A percentile compares a stretch with the other conserved stretches of the same genome.
These are phyloP conservation scores for Ophioninae sp. DNA, from an alignment of 2,888 invertebrate genomes.

Conservation along the genomic window DNA sequence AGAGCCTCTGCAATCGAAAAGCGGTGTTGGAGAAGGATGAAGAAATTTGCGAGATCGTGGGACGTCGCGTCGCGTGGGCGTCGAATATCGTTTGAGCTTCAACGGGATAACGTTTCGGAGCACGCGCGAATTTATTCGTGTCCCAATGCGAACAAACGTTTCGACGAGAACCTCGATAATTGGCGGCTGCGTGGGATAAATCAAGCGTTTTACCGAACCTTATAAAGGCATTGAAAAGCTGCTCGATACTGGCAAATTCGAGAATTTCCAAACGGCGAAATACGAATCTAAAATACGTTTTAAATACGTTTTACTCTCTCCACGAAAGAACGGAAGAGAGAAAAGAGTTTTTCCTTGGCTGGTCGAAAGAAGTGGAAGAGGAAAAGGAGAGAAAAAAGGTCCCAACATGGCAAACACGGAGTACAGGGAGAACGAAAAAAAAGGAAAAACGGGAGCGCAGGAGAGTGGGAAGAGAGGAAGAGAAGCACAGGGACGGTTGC, in stretches of 20 bases:
- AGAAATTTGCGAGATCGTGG: conserved; percentile 48
- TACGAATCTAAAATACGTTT: neutral
- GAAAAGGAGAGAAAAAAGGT: conserved; percentile 51
- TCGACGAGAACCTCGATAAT: conserved; percentile 7
- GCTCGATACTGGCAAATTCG: neutral
- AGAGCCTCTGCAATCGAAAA: neutral
- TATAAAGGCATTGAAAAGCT: conserved; percentile 10
- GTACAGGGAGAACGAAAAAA: conserved; percentile 24
- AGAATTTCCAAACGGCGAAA: neutral
- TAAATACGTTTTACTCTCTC: too few species aligned
- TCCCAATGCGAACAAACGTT: neutral
- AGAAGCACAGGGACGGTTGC: conserved; percentile 50
- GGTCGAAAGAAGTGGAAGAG: conserved; percentile 38
- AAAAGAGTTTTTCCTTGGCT: too few species aligned
- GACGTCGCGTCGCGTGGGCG: conserved; percentile 54
- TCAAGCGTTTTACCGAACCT: conserved; percentile 8
- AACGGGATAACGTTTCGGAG: conserved; percentile 15
- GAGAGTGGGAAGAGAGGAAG: conserved; percentile 31
- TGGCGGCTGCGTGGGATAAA: conserved; percentile 19
- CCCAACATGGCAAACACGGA: conserved; percentile 32
- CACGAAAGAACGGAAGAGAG: conserved; percentile 39
- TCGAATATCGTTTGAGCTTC: conserved; percentile 55
- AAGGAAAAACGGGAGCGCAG: conserved; percentile 35
- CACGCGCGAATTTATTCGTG: neutral
- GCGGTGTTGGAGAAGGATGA: conserved; percentile 29